Evolutionary conservation across 2,113 vertebrate species (phyloP), one percentile per base, ranked within the genome.

Genomic region (Ictalurus punctatus): DNA sequence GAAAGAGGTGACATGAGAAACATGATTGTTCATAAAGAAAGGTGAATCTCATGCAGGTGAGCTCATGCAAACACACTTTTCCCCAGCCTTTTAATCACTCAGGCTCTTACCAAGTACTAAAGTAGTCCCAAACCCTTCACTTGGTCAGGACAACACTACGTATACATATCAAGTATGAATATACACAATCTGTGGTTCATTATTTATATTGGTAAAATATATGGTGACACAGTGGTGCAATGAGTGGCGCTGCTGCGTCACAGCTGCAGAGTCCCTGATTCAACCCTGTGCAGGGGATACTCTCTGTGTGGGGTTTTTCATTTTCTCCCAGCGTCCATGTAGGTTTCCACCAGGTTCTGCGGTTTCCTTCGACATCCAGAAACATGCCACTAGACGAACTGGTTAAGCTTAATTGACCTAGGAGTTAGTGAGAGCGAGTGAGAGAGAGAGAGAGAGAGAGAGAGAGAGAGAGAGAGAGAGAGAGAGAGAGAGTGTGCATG

Each of bases 21-120:
- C 81, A 87, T 86, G 37, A 86, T 59, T 56, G 44, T 85, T 48
- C 80, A 44, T 85, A 88, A 83, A 79, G 69, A 85, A 86, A 83
- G 48, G 81, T 76, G 19, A 88, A 37, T 14, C 52, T 54, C 54
- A 14, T 14, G 54, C 54, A 56, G 23, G 37, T 84, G 69, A 73
- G 17, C 52, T 54, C 54, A 14, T 3, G 54, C 54, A 56, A 13
- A 63, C n/a, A 76, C 27, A 84, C 48, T 27, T 40, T 84, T 4
- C 30, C 5, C 37, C 34, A 48, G 25, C 21, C 4, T 82, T 37
- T 73, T 17, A 13, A 44, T 61, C 56, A 87, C 25, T 79, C 12
- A 21, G n/a, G 21, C 37, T 25, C 73, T 48, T 23, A 76, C 8
- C 19, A 76, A 76, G 40, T 44, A 44, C 73, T 13, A 25, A 78